Conservation (phyloP, 2,888 invertebrate genomes). For the Pseudeuparius sepicola region DNA sequence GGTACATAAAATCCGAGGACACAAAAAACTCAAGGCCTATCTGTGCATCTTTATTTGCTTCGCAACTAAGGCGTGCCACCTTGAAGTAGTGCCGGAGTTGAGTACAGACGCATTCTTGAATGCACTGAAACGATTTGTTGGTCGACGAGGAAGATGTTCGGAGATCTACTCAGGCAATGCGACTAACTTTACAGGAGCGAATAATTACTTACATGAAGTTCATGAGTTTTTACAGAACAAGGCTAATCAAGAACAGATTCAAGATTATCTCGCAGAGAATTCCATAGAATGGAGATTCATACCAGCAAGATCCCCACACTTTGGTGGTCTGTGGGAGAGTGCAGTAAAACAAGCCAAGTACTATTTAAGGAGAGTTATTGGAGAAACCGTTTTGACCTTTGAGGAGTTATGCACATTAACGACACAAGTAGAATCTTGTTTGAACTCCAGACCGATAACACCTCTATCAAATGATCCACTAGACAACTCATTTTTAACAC, state of each 20-base stretch:
- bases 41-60: slow-evolving; percentile 13
- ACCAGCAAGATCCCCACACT: slow-evolving; percentile 3
- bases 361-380: slow-evolving; percentile 3
- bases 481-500: neutral
- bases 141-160: slow-evolving; percentile 8
- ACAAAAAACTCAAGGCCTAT: slow-evolving; percentile 12
- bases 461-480: neutral
- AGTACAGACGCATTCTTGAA: slow-evolving; percentile 8
- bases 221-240: too few species aligned
- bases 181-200: slow-evolving; percentile 14
- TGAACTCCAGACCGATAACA: slow-evolving; percentile 3
- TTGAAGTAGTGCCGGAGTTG: slow-evolving; percentile 15
- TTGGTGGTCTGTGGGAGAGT: slow-evolving; percentile 1
- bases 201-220: too few species aligned
- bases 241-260: too few species aligned
- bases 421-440: slow-evolving; percentile 1
- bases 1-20: too few species aligned
- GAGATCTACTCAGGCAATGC: slow-evolving; percentile 14
- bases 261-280: neutral
- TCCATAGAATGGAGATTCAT: slow-evolving; percentile 1
- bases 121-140: slow-evolving; percentile 15
- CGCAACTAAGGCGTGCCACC: slow-evolving; percentile 15
- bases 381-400: slow-evolving; percentile 3
- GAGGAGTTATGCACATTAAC: neutral
- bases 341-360: neutral